Percentiles rank a stretch among this genome's conserved stretches.
These are phyloP conservation scores for Schizaphis graminum DNA, from an alignment of 2,888 invertebrate genomes.

Conservation along the genomic window DNA sequence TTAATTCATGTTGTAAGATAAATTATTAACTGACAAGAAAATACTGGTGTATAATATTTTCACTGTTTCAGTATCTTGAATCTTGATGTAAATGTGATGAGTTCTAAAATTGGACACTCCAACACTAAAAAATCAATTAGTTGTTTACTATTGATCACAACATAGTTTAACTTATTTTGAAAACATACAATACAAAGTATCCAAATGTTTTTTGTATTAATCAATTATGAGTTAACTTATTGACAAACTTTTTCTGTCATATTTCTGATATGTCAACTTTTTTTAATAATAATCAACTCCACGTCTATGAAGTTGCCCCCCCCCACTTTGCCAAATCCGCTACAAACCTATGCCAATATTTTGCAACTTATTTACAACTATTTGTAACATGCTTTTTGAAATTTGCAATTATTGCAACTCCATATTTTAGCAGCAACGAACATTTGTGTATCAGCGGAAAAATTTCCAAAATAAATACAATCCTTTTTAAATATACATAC, in stretches of 20 bases:
- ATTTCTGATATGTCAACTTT: constrained; percentile 34
- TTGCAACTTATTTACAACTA: too few species aligned
- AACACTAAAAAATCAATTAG: constrained; percentile 61
- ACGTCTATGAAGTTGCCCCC: too few species aligned
- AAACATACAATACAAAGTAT: constrained; percentile 30
- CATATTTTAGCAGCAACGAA: too few species aligned
- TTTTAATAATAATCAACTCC: background rate
- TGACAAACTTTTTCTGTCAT: background rate
- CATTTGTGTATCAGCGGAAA: too few species aligned
- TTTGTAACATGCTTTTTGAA: too few species aligned
- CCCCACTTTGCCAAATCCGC: too few species aligned
- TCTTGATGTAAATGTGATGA: constrained; percentile 56
- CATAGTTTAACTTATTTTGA: constrained; percentile 25
- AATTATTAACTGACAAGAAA: constrained; percentile 50
- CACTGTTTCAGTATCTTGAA: constrained; percentile 60
- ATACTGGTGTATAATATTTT: constrained; percentile 64
- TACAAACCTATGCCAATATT: too few species aligned
- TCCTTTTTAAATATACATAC: too few species aligned
- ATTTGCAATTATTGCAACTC: too few species aligned
- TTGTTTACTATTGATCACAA: constrained; percentile 61
- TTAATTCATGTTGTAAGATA: constrained; percentile 52
- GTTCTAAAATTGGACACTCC: constrained; percentile 60
- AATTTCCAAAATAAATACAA: too few species aligned
- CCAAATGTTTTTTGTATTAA: background rate
- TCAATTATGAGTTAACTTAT: constrained; percentile 5